A percentile compares a stretch with the other conserved stretches of the same genome.
Conservation (phyloP, 2,113 vertebrate genomes). For the Datnioides undecimradiatus region DNA sequence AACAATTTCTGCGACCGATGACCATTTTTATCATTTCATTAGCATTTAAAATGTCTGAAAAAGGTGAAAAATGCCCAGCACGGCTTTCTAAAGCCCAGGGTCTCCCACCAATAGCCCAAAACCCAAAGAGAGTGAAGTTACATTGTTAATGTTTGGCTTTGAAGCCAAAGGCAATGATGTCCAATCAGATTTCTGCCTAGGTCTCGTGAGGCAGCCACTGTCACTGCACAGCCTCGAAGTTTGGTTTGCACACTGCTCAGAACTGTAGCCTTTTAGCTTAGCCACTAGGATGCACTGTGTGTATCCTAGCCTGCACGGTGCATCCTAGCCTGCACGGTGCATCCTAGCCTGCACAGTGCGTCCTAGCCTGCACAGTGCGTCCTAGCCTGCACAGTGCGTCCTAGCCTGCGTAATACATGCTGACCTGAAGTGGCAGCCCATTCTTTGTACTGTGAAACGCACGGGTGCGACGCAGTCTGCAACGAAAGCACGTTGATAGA, state of each 20-base stretch:
- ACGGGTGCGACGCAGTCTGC: background rate
- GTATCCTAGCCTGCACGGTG: background rate
- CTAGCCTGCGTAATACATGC: background rate
- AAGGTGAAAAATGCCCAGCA: background rate
- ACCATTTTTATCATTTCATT: too few species aligned
- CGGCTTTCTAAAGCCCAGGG: background rate
- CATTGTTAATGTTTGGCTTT: background rate
- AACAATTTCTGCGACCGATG: too few species aligned
- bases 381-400: background rate
- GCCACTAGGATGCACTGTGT: background rate
- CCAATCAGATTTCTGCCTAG: background rate
- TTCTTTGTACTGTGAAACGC: background rate
- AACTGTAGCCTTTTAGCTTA: background rate
- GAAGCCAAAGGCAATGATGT: too few species aligned
- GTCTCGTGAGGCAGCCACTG: background rate
- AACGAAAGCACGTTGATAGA: background rate
- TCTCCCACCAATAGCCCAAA: background rate
- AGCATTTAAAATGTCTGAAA: too few species aligned
- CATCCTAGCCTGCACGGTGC: background rate
- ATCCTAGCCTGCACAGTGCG: background rate
- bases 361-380: background rate
- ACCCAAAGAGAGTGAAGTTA: too few species aligned
- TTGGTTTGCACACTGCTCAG: background rate
- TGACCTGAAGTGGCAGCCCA: background rate
- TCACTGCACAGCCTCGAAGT: background rate